Evolutionary conservation across 2,888 invertebrate species (phyloP), one percentile per base, ranked within the genome.

Genomic region (Patella depressa): DNA sequence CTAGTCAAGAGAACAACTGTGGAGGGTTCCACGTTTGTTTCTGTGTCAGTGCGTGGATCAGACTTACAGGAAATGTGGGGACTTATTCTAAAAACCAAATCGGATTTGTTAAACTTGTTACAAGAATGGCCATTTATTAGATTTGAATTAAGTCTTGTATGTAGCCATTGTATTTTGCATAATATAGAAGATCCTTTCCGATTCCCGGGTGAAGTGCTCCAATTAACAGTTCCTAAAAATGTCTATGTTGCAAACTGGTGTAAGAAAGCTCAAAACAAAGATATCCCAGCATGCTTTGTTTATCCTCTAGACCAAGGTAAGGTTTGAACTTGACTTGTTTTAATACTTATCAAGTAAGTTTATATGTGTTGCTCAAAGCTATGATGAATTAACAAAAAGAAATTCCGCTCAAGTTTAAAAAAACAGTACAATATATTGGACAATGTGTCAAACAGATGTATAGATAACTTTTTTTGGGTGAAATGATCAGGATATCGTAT

Each of bases 101-200:
- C 79, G 15, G 87, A 87, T 72, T 83, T 88, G 82, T 77, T 85
- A 65, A 75, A 80, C 9, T 78, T 89, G 29, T 80, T 88, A 24
- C 85, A 84, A 80, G 89, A 89, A 78, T 89, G 88, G 89, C 89
- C 88, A 0, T 86, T 88, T 79, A 81, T 86, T 14, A 84, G 85
- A 59, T 85, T 86, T 74, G 87, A 87, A 24, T 80, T 84, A 11
- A 82, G 82, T 77, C 80, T 88, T 73, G 77, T 87, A 29, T 89
- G 89, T 80, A 82, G 86, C 17, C 88, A 89, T 80, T 88, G 89
- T 77, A 79, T 88, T 59, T 72, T 87, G 45, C 78, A 80, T 29
- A 84, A 84, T 3, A 78, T 78, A 14, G 83, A 83, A 11, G 80
- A 85, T 7, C 88, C 89, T 2, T 83, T 82, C 75, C 75, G 83